phyloP scores from a whole-genome alignment of 2,113 vertebrate genomes.

The Pygoscelis adeliae region DNA sequence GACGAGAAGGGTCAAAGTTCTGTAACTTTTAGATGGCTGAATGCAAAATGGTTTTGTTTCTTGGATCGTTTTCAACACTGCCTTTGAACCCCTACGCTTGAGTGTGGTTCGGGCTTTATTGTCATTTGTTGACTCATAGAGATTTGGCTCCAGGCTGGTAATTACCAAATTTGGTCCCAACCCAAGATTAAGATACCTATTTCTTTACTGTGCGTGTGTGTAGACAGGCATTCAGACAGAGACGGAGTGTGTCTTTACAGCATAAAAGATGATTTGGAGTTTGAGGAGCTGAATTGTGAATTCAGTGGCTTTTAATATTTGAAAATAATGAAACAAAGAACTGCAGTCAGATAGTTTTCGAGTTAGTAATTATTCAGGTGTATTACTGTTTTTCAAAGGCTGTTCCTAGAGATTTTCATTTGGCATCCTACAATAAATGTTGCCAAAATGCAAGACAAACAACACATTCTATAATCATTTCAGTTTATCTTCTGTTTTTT shows the following conservation, averaged over 20 bases:
- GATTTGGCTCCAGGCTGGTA: not conserved
- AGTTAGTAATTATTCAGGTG: not conserved
- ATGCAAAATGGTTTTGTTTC: constrained; percentile 40
- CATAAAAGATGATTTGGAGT: not conserved
- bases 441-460: not conserved
- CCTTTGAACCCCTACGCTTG: constrained; percentile 24
- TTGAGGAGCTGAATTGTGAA: not conserved
- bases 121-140: not conserved
- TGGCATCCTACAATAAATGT: not conserved
- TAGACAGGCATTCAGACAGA: not conserved
- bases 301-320: not conserved
- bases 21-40: not conserved
- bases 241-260: not conserved
- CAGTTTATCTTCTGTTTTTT: not conserved
- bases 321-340: not conserved
- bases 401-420: not conserved
- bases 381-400: not conserved
- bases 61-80: constrained; percentile 32
- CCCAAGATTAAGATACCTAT: not conserved
- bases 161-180: not conserved
- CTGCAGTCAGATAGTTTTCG: not conserved
- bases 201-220: not conserved
- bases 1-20: constrained; percentile 49
- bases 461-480: not conserved
- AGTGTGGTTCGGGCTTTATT: constrained; percentile 15